Evolutionary conservation across 2,113 vertebrate species (phyloP).

Genomic region (Todiramphus saurophagus): DNA sequence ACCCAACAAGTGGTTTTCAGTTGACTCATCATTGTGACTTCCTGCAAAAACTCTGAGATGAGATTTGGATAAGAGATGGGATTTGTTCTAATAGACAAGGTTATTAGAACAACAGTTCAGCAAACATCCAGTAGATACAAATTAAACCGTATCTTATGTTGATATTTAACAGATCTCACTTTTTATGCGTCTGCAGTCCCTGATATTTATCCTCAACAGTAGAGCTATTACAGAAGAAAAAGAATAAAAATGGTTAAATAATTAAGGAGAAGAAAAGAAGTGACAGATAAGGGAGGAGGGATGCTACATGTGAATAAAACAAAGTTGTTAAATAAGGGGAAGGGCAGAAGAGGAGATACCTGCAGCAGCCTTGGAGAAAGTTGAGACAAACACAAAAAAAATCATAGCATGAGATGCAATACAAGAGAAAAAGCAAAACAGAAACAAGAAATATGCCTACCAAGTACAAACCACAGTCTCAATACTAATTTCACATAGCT

Average conservation of each 20-base stretch:
- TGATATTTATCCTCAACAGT: background rate
- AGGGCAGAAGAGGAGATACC: background rate
- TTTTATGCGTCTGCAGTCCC: background rate
- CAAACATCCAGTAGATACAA: background rate
- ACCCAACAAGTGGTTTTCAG: fast-evolving
- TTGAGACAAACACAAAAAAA: background rate
- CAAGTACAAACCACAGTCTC: background rate
- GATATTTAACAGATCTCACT: background rate
- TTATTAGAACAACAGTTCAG: background rate
- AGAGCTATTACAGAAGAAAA: background rate
- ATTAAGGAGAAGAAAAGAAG: background rate
- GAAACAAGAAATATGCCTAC: background rate
- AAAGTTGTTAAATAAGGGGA: background rate
- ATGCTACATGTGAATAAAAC: background rate
- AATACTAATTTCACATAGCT: background rate
- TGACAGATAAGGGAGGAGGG: background rate
- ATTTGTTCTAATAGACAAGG: background rate
- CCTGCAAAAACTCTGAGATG: background rate
- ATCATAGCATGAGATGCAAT: background rate
- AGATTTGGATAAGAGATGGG: background rate
- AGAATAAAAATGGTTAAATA: background rate
- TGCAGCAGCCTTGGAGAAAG: background rate
- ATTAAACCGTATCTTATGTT: background rate
- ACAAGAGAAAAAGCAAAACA: background rate
- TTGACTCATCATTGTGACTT: background rate